Conservation (phyloP, 1,140 invertebrate species). For the Campoletis sonorensis region DNA sequence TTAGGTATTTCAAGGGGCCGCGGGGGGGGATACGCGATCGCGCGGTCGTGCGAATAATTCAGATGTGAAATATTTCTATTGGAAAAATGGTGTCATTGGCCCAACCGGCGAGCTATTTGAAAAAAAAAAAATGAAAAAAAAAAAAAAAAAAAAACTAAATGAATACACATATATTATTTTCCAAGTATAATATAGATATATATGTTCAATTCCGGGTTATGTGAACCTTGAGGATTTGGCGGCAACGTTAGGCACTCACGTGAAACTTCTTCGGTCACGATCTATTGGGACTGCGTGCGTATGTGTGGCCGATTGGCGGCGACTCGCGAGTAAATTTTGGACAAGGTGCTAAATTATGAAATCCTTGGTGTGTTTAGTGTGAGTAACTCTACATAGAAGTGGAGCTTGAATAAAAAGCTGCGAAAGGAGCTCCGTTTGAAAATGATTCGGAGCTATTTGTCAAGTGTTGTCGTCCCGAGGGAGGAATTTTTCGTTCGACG, state of each 20-base stretch:
- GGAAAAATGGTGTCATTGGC: constrained; percentile 7
- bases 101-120: not conserved
- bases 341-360: constrained; percentile 22
- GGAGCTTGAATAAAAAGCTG: not conserved
- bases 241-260: not conserved
- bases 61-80: constrained; percentile 12
- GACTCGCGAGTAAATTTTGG: not conserved
- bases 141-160: not conserved
- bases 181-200: no score
- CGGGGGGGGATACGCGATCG: no score
- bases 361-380: not conserved
- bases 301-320: not conserved
- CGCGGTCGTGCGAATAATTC: not conserved
- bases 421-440: not conserved
- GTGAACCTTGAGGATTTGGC: not conserved
- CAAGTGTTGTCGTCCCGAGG: not conserved
- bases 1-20: not conserved
- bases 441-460: constrained; percentile 13
- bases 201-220: not conserved
- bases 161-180: no score
- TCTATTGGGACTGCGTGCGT: constrained; percentile 1
- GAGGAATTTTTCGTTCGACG: constrained; percentile 12
- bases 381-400: not conserved
- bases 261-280: constrained; percentile 9
- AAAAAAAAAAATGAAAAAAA: not conserved